phyloP scores from a whole-genome alignment of 2,113 vertebrate genomes.

The Strigops habroptila region DNA sequence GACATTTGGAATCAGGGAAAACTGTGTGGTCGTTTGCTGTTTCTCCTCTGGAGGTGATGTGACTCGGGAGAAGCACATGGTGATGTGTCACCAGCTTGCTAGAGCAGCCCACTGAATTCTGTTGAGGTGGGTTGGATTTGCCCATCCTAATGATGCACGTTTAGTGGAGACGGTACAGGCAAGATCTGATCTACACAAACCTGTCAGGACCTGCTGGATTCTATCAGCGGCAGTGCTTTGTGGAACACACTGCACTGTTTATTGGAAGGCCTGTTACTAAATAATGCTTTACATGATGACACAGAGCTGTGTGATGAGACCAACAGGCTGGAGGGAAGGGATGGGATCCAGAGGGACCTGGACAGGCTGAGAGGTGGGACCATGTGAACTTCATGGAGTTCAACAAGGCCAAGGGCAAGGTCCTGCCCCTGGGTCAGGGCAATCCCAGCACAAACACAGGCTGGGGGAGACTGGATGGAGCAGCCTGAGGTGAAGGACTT shows the following conservation, averaged over 20 bases:
- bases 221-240: neutral
- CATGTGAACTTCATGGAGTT: neutral
- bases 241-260: neutral
- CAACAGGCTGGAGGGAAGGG: neutral
- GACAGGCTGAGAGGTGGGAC: neutral
- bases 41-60: neutral
- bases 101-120: neutral
- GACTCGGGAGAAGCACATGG: neutral
- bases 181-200: neutral
- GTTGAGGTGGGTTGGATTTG: neutral
- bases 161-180: neutral
- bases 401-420: neutral
- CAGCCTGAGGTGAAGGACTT: neutral
- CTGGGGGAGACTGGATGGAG: neutral
- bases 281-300: neutral
- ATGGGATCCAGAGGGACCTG: neutral
- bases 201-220: neutral
- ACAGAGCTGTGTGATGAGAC: neutral
- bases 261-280: too few relatives aligned
- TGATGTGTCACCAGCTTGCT: neutral
- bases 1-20: neutral
- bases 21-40: neutral
- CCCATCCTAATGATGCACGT: rapidly evolving
- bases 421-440: neutral
- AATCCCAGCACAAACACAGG: neutral